A percentile compares a stretch with the other conserved stretches of the same genome.
phyloP scores from a whole-genome alignment of 2,888 invertebrate genomes.

The Agriotes lineatus region DNA sequence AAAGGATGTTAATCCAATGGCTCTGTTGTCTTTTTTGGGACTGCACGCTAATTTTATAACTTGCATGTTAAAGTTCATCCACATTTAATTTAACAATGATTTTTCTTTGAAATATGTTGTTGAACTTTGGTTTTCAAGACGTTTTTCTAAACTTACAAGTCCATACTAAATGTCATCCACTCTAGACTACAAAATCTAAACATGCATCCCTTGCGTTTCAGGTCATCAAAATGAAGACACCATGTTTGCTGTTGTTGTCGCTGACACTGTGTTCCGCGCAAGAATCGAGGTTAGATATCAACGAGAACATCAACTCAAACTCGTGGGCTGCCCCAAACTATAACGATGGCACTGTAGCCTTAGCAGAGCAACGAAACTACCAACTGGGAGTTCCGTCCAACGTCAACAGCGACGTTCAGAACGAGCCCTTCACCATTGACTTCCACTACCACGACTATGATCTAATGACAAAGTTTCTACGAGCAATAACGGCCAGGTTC shows the following conservation, averaged over 20 bases:
- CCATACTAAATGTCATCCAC: too few species aligned
- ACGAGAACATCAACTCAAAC: conserved; percentile 6
- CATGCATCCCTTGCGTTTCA: neutral
- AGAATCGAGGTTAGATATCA: conserved; percentile 5
- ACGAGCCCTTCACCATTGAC: conserved; percentile 69
- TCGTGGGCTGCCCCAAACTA: neutral
- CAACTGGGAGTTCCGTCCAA: conserved; percentile 40
- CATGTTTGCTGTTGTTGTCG: conserved; percentile 4
- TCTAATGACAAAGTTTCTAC: conserved; percentile 84
- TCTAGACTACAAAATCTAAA: too few species aligned
- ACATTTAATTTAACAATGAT: too few species aligned
- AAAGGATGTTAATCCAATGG: too few species aligned
- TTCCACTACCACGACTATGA: conserved; percentile 92
- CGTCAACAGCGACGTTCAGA: conserved; percentile 44
- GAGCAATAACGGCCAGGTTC: conserved; percentile 83
- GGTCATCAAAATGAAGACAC: conserved; percentile 3
- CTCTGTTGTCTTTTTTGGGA: too few species aligned
- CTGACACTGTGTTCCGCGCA: neutral
- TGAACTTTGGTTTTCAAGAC: too few species aligned
- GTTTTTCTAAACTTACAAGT: too few species aligned
- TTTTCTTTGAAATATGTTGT: too few species aligned
- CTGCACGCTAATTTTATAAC: too few species aligned
- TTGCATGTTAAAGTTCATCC: too few species aligned
- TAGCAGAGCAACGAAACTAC: conserved; percentile 52
- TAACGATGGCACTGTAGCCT: neutral